Base-by-base conservation (phyloP, 2,888 invertebrate species). In the Crepidodera aurea region DNA sequence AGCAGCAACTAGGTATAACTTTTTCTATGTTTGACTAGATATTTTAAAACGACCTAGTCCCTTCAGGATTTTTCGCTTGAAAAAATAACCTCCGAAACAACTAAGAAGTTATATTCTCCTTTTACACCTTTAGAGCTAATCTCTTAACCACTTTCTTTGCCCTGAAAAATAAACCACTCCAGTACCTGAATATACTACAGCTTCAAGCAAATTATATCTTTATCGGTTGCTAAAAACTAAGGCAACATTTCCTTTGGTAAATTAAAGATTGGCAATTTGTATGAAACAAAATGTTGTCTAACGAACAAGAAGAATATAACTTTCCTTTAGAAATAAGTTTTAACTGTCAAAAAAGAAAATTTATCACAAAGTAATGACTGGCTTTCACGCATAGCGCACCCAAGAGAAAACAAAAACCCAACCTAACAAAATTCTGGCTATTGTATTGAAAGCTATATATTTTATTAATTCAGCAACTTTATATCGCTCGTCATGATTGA, bases 111-210 rank as follows among this genome's bases (percentile, higher is more conserved):
- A 12, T 34, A 34, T 34, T 34, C 34, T 3, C 2, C 37, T 39
- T 48, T 50, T 39, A 48, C 48, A 57, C 57, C 57, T 57, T 37
- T 27, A 34, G 12, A 37, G 56, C 46, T 56, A 56, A 56, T 56
- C 56, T 50, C 37, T 57, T 27, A 57, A 57, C 57, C 48, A 48
- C 57, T 57, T 56, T 39, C 25, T 19, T 25, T 39, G 22, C 19
- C 55, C 39, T 22, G 18, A 57, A 57, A 57, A 57, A 48, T 48
- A 57, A 57, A 48, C 57, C 34, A 50, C 48, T 48, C 27, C 39
- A 57, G 48, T 57, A 57, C 57, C n/a, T n/a, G n/a, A n/a, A n/a
- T n/a, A n/a, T n/a, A n/a, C n/a, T n/a, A n/a, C n/a, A n/a, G n/a
- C n/a, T n/a, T n/a, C n/a, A n/a, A n/a, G n/a, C n/a, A n/a, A n/a